Base-by-base conservation (phyloP, 2,888 invertebrate species). In the Acleris literana region DNA sequence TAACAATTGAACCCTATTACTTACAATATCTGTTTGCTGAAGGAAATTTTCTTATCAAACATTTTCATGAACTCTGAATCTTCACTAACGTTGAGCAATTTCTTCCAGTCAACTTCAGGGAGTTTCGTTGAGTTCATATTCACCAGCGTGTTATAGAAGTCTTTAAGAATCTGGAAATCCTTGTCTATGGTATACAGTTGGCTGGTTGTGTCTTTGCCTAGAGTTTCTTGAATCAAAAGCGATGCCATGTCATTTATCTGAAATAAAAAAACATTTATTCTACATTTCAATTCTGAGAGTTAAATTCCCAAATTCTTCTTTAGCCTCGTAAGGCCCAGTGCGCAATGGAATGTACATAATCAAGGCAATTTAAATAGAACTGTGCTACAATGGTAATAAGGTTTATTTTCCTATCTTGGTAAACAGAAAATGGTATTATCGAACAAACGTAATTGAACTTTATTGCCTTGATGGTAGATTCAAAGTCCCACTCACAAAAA, bases 221-320 rank as follows among this genome's bases (percentile, higher is more conserved):
- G 68, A 0, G 91, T 90, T 69, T 92, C 88, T 77, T 90, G 84
- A 18, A 93, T 83, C 0, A 92, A 76, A 1, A 93, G 75, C 0
- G 90, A 88, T 0, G 93, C 92, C 85, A 93, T 90, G 48, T 79
- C 78, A 69, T 93, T 92, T 63, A 93, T 92, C 93, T 93, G 73
- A 13, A 77, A 80, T 49, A 67, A 33, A 43, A 46, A 48, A 22
- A 22, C 25, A 51, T 33, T 1, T 9, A 29, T 7, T 33, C 33
- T 33, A 33, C 3, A 3, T 29, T 25, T 25, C 6, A 0, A 6
- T 25, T 25, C 25, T 25, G 25, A 25, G 6, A 6, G 4, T 22
- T 6, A 6, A 6, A 25, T 25, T 5, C 6, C 6, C 25, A 25
- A 25, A 25, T 6, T n/a, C n/a, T n/a, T n/a, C n/a, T n/a, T n/a